Evolutionary conservation across 2,888 invertebrate genomes (phyloP), one percentile per base, ranked within the genome.

Genomic region (Drosophila siamana): DNA sequence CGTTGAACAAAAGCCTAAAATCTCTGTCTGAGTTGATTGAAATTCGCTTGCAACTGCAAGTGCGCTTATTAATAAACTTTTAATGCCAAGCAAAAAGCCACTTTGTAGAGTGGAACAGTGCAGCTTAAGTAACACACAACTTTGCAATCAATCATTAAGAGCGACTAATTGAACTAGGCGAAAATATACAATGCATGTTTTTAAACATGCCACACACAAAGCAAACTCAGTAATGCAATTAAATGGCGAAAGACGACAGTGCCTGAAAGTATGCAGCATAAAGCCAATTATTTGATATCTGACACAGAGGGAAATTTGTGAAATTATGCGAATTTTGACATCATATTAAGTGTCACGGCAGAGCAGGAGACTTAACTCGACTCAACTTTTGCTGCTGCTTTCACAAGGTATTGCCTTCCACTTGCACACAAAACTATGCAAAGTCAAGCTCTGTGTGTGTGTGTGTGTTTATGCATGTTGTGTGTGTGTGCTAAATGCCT

Each of bases 401-500:
- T 46, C 51, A 52, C 13, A 46, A 61, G 22, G 38, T 69, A 51
- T 33, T 73, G n/a, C n/a, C n/a, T n/a, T n/a, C n/a, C n/a, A n/a
- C n/a, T n/a, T n/a, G 41, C 51, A 36, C 60, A 46, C 50, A 44
- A 70, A 82, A 82, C 50, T 78, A 78, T 85, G 64, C 60, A 67
- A 72, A 85, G 57, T 70, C 54, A 81, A 74, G 28, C 8, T 36
- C n/a, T n/a, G n/a, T n/a, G n/a, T n/a, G n/a, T n/a, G 36, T 47
- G 16, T 48, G 19, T 19, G 50, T 46, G 52, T n/a, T n/a, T n/a
- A n/a, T n/a, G n/a, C n/a, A n/a, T n/a, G n/a, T n/a, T n/a, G n/a
- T 30, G 61, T 15, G 24, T 68, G 61, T 69, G 64, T 69, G 70
- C 56, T 61, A 69, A 76, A 79, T 84, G 86, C 84, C 84, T 86